Evolutionary conservation across 2,797 vertebrate species (phyloP).

Genomic region (Serranus cabrilla): DNA sequence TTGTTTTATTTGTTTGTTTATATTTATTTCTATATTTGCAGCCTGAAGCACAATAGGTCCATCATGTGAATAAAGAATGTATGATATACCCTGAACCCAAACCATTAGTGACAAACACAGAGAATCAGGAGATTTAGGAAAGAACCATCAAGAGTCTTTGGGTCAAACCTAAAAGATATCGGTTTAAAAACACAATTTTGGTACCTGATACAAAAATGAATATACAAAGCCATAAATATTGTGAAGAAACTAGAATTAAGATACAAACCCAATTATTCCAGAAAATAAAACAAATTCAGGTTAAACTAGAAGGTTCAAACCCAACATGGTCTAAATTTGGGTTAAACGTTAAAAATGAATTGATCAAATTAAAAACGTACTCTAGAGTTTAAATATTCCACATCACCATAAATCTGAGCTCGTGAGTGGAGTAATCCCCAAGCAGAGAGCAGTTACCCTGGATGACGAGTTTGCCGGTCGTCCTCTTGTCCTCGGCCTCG

Average conservation of each 20-base stretch:
- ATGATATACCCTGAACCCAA: not conserved
- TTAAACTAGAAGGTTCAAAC: not conserved
- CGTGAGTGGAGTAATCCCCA: too few relatives aligned
- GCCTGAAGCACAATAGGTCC: not conserved
- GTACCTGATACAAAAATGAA: not conserved
- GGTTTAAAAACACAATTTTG: too few relatives aligned
- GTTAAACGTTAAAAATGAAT: not conserved
- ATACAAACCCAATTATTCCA: not conserved
- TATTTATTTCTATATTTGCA: not conserved
- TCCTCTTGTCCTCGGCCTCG: slow-evolving; percentile 97
- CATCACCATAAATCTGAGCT: too few relatives aligned
- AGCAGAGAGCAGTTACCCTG: slow-evolving; percentile 79
- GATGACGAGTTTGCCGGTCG: slow-evolving; percentile 91
- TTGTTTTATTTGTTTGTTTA: not conserved
- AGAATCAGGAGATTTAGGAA: not conserved
- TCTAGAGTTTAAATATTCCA: not conserved
- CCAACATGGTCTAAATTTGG: not conserved
- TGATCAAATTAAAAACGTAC: not conserved
- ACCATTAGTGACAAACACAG: not conserved
- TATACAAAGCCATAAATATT: not conserved
- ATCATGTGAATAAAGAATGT: too few relatives aligned
- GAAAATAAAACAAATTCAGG: not conserved
- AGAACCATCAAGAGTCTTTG: not conserved
- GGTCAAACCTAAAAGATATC: not conserved
- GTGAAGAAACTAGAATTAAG: not conserved